These are phyloP conservation scores for Microhierax caerulescens DNA, from an alignment of 2,797 vertebrate genomes.

Conservation along the genomic window DNA sequence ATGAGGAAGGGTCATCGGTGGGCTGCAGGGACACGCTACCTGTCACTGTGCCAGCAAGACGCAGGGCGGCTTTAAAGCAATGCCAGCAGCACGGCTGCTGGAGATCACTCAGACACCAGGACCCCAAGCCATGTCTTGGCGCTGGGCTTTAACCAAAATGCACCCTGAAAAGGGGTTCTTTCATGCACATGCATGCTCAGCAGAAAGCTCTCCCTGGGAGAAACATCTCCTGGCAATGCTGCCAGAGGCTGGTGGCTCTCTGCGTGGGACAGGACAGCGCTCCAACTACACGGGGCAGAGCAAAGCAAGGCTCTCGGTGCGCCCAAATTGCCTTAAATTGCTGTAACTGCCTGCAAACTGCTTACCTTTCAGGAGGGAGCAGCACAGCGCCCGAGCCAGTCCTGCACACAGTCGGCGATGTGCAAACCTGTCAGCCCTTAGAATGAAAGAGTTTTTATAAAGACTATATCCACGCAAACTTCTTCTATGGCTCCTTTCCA, in stretches of 20 bases:
- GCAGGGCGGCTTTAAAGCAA: neutral
- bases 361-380: neutral
- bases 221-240: neutral
- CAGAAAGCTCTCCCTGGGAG: neutral
- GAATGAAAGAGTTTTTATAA: rapidly evolving
- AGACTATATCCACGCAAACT: neutral
- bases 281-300: rapidly evolving
- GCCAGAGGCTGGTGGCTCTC: neutral
- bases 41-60: neutral
- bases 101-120: neutral
- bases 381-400: neutral
- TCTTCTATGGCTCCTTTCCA: rapidly evolving
- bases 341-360: neutral
- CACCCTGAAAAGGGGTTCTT: rapidly evolving
- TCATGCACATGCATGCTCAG: rapidly evolving
- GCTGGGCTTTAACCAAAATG: neutral
- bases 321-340: neutral
- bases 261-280: rapidly evolving
- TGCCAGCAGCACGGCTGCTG: rapidly evolving
- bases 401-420: rapidly evolving
- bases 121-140: rapidly evolving
- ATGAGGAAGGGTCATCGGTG: rapidly evolving
- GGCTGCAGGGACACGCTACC: neutral
- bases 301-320: neutral
- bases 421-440: neutral